Evolutionary conservation across 2,113 vertebrate species (phyloP).

Genomic region (Prochilodus magdalenae): DNA sequence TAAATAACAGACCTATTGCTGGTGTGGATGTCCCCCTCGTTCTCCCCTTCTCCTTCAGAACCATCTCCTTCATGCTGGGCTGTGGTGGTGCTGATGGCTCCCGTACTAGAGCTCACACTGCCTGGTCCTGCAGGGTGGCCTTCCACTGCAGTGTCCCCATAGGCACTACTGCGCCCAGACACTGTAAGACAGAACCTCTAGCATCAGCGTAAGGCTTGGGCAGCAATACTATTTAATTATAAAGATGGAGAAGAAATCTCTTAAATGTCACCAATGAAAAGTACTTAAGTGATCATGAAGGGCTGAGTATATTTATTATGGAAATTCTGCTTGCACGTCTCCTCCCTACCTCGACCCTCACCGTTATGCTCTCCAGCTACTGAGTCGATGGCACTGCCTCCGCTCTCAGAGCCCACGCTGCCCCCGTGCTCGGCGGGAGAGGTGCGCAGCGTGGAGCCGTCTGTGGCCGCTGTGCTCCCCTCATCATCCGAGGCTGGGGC

Average conservation of each 20-base stretch:
- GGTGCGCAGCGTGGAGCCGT: constrained; percentile 95
- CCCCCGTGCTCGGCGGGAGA: constrained; percentile 97
- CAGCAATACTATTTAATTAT: neutral
- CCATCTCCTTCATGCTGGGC: constrained; percentile 97
- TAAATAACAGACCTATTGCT: constrained; percentile 86
- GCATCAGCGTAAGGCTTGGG: neutral
- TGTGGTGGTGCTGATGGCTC: constrained; percentile 94
- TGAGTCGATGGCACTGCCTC: constrained; percentile 95
- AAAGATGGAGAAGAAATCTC: neutral
- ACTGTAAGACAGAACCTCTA: constrained; percentile 72
- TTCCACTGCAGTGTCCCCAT: constrained; percentile 90
- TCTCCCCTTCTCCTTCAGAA: constrained; percentile 92
- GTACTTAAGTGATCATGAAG: neutral
- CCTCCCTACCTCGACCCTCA: constrained; percentile 66
- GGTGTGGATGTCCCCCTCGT: constrained; percentile 91
- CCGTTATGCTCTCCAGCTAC: constrained; percentile 98
- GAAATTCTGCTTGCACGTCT: neutral
- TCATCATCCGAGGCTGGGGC: constrained; percentile 99
- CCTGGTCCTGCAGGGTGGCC: constrained; percentile 93
- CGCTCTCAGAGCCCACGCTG: constrained; percentile 97
- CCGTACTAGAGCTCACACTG: constrained; percentile 96
- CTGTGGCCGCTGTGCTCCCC: constrained; percentile 97
- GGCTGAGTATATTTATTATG: neutral
- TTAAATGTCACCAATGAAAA: neutral
- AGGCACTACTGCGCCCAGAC: constrained; percentile 96